phyloP scores from a whole-genome alignment of 2,797 vertebrate species.

The Microctenopoma lineatum region DNA sequence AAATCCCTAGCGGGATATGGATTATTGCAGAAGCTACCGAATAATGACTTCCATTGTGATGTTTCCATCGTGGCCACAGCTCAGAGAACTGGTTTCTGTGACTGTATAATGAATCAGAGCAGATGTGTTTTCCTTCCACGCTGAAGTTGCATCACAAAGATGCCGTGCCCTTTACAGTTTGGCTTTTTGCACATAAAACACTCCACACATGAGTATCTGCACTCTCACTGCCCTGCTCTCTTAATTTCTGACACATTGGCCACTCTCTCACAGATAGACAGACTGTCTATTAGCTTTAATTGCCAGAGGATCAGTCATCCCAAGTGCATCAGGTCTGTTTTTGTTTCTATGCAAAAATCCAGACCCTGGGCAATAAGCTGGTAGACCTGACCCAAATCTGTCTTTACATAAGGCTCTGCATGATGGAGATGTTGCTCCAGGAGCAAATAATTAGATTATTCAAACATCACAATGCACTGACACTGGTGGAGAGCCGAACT shows the following conservation, averaged over 20 bases:
- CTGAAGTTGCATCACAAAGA: neutral
- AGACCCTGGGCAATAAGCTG: conserved; percentile 52
- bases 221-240: conserved; percentile 12
- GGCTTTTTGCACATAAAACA: conserved; percentile 1
- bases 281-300: conserved; percentile 50
- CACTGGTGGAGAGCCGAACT: conserved; percentile 35
- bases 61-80: conserved; percentile 10
- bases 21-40: conserved; percentile 56
- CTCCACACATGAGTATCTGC: conserved; percentile 2
- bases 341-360: conserved; percentile 68
- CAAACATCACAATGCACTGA: conserved; percentile 60
- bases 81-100: conserved; percentile 16
- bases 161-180: neutral
- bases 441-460: conserved; percentile 72
- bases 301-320: conserved; percentile 59
- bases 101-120: neutral
- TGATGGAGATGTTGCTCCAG: conserved; percentile 66
- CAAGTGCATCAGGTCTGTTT: conserved; percentile 65
- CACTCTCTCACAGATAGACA: conserved; percentile 37
- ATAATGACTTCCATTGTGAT: conserved; percentile 47
- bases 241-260: conserved; percentile 49
- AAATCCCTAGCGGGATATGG: conserved; percentile 30
- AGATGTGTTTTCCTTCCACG: neutral
- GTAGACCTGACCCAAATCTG: conserved; percentile 75
- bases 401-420: conserved; percentile 66